These are phyloP conservation scores for Drosophila leonis DNA, from an alignment of 2,888 invertebrate species.

Conservation along the genomic window DNA sequence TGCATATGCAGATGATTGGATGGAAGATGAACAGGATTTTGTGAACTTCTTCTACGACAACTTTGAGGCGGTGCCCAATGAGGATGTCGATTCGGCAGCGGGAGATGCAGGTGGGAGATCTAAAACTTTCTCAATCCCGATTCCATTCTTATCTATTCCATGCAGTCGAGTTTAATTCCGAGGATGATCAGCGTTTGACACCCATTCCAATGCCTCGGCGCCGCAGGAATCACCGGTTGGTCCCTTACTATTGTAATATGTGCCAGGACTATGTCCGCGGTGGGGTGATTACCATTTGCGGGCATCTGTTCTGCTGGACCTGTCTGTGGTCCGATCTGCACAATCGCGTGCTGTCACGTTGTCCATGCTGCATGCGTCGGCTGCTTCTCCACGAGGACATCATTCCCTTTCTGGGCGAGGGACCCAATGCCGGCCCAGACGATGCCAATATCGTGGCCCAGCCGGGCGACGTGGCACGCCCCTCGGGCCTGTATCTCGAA, in stretches of 20 bases:
- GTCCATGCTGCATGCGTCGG: slow-evolving; percentile 38
- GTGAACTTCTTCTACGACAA: neutral
- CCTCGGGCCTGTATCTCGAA: slow-evolving; percentile 44
- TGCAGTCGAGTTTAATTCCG: neutral
- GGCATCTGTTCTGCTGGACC: slow-evolving; percentile 64
- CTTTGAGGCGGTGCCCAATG: neutral
- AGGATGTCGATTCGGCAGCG: neutral
- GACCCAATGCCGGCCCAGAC: slow-evolving; percentile 25
- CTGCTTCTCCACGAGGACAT: slow-evolving; percentile 64
- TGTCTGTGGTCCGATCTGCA: slow-evolving; percentile 55
- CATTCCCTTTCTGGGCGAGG: slow-evolving; percentile 47
- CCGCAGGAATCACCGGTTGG: neutral
- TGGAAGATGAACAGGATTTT: neutral
- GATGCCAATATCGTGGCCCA: slow-evolving; percentile 23
- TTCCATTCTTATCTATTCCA: neutral
- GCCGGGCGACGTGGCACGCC: slow-evolving; percentile 53
- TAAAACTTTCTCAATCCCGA: neutral
- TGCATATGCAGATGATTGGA: neutral
- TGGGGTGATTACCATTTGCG: slow-evolving; percentile 64
- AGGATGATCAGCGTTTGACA: neutral
- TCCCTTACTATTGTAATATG: slow-evolving; percentile 36
- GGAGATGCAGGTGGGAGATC: neutral
- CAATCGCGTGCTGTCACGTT: neutral
- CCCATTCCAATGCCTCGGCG: neutral
- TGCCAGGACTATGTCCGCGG: slow-evolving; percentile 30